Conservation (phyloP, 1,140 invertebrate species). For the Trichomalopsis sarcophagae region DNA sequence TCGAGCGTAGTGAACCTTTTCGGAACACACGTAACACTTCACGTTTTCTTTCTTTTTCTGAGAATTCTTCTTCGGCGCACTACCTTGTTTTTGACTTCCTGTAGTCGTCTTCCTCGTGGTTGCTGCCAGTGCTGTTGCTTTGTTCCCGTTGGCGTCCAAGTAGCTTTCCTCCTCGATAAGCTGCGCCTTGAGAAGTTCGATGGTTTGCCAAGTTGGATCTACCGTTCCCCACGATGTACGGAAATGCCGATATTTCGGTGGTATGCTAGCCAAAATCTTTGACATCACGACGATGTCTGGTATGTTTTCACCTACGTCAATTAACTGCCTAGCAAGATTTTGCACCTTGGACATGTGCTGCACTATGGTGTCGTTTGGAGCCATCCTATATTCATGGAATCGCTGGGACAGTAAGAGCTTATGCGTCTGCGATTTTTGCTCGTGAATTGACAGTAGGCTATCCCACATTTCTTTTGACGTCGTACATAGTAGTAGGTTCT, state of each 20-base stretch:
- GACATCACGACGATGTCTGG: slow-evolving; percentile 52
- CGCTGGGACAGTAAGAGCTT: slow-evolving; percentile 47
- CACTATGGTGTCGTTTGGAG: slow-evolving; percentile 11
- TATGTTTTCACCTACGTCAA: slow-evolving; percentile 45
- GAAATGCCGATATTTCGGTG: slow-evolving; percentile 42
- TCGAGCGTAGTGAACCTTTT: slow-evolving; percentile 37
- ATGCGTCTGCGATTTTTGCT: slow-evolving; percentile 45
- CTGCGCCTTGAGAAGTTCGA: slow-evolving; percentile 19
- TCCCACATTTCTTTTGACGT: slow-evolving; percentile 53
- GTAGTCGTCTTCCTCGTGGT: not conserved
- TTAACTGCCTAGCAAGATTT: slow-evolving; percentile 46
- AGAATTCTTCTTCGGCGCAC: not conserved
- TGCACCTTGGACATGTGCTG: slow-evolving; percentile 48
- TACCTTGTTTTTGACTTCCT: not conserved
- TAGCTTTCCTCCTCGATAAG: slow-evolving; percentile 44
- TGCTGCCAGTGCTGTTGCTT: not conserved
- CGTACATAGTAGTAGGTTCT: slow-evolving; percentile 39
- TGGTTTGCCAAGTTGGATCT: slow-evolving; percentile 8
- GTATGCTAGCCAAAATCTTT: slow-evolving; percentile 50
- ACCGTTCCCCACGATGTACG: slow-evolving; percentile 54
- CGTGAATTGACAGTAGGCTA: slow-evolving; percentile 27
- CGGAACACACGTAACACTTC: slow-evolving; percentile 49
- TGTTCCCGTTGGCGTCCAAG: not conserved
- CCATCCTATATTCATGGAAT: slow-evolving; percentile 52
- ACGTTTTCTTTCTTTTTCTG: slow-evolving; percentile 23